Evolutionary conservation across 1,140 invertebrate species (phyloP), one percentile per base, ranked within the genome.

Genomic region (Lepidurus packardi): DNA sequence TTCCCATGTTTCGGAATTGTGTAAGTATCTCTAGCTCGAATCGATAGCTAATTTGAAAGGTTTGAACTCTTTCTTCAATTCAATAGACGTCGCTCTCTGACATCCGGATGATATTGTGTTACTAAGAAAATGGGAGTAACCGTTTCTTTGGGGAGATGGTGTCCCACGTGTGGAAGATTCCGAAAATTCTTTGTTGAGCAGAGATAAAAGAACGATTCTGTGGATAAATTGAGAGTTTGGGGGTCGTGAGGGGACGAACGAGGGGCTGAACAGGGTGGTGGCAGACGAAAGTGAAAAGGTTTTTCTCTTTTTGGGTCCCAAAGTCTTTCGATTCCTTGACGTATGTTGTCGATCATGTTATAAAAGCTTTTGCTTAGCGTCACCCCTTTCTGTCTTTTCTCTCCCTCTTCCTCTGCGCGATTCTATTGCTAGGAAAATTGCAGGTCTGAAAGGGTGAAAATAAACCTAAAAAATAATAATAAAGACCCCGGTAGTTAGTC

Each of bases 271-370:
- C 34, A 34, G 34, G 34, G 34, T 34, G 34, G 34, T 34, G 13
- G 21, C 7, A 65, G 16, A 65, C 7, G 16, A 65, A 65, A 21
- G 9, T 65, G 21, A n/a, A 65, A 65, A 65, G 21, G 21, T 65
- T 13, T 65, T 65, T 65, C 21, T 47, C 45, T 47, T 65, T 7
- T n/a, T n/a, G 53, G 53, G 53, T 7, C 21, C 21, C 16, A 65
- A 65, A 13, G 53, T 13, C 16, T n/a, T 1, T 1, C 53, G 53
- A 65, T 65, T 65, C 7, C 53, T 65, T 65, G 53, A 65, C 53
- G 53, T 65, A 65, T 65, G 53, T 65, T 65, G 53, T 65, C 53
- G 16, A 65, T 65, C 53, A 65, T 65, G 16, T 21, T 65, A 9
- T 1, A 65, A n/a, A 65, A 65, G 21, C 16, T 16, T 65, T 65